Conservation (phyloP, 2,888 invertebrate genomes). For the Apamea anceps region DNA sequence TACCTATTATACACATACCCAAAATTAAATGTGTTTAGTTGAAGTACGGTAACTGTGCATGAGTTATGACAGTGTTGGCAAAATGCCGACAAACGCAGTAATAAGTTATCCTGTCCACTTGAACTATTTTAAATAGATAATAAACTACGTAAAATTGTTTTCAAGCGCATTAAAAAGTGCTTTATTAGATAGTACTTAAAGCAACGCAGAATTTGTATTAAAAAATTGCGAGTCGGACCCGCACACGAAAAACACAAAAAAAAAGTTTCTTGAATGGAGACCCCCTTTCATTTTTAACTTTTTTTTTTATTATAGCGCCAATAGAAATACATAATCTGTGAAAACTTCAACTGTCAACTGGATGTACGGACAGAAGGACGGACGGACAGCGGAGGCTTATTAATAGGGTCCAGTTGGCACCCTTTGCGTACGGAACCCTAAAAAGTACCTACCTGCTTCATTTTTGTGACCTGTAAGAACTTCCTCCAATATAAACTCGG, state of each 20-base stretch:
- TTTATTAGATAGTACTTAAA: neutral
- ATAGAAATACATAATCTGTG: no score
- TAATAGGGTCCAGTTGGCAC: no score
- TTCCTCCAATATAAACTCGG: no score
- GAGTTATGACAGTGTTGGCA: constrained; percentile 36
- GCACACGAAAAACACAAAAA: no score
- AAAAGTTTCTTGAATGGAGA: no score
- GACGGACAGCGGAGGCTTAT: no score
- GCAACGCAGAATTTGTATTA: neutral
- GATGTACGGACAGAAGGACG: no score
- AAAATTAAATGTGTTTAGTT: constrained; percentile 2
- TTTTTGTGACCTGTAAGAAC: neutral
- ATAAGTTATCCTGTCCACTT: constrained; percentile 39
- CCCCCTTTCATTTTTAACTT: no score
- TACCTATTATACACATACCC: neutral
- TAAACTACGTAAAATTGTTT: constrained; percentile 4
- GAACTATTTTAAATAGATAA: constrained; percentile 25
- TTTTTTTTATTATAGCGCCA: no score
- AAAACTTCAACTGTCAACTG: no score
- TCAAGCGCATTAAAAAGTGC: neutral
- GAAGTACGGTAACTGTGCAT: constrained; percentile 14
- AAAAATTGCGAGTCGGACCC: neutral
- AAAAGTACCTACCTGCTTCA: no score
- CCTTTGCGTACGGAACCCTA: no score
- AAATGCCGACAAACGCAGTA: constrained; percentile 39